Evolutionary conservation across 2,888 invertebrate genomes (phyloP), one percentile per base, ranked within the genome.

Genomic region (Gari tellinella): DNA sequence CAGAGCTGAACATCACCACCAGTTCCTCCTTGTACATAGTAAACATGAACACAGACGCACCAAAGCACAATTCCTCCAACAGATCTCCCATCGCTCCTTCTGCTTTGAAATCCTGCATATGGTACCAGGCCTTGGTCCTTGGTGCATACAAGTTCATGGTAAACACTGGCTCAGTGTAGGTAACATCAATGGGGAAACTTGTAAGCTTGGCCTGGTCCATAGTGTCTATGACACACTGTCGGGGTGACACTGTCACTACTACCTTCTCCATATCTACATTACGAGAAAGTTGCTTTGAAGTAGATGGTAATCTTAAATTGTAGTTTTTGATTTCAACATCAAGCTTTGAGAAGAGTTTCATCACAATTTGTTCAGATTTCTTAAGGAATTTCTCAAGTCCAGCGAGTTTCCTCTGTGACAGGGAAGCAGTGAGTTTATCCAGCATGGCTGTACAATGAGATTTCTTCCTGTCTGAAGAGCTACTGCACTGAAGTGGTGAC

Each of bases 81-180:
- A 62, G 8, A 19, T 19, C 37, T 12, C 21, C 40, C 21, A 37
- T 53, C 8, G 53, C 19, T 17, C 15, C 40, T n/a, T 67, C 56
- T n/a, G 66, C 58, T 7, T 52, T 57, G 4, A 75, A 62, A 41
- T 70, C 55, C 40, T 57, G 56, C 2, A 75, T 41, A 52, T 70
- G 53, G 45, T 55, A 66, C 76, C 76, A 76, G 26, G 45, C 55
- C 19, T 46, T 40, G 17, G 63, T 60, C 25, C 64, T 52, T 7
- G 76, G 76, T 31, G 64, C 49, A 45, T 76, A 76, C 0, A 52
- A 61, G 64, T 67, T 72, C n/a, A 76, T 25, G 51, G 70, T 67
- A 43, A 76, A 55, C 4, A 76, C 51, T 7, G 76, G 66, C 12
- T 70, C 62, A 7, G 31, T 43, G 19, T 45, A 14, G 1, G 10